phyloP scores from a whole-genome alignment of 1,140 invertebrate species.

The Drosophila mojavensis region DNA sequence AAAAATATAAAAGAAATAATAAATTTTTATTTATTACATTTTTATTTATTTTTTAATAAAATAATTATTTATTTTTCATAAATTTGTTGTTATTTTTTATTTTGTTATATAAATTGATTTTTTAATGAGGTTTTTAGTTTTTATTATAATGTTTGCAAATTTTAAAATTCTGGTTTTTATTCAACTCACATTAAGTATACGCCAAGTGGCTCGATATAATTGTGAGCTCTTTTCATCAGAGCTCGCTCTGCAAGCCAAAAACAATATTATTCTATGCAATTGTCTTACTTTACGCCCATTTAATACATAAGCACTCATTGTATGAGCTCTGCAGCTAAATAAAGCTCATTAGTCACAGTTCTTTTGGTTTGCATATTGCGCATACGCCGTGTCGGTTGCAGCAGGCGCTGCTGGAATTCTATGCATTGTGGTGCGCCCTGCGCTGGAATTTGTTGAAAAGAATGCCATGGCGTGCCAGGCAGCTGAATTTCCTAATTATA shows the following conservation, averaged over 20 bases:
- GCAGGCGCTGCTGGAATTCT: neutral
- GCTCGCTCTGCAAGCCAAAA: too few species aligned
- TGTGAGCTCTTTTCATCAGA: too few species aligned
- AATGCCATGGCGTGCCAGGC: neutral
- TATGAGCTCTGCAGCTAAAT: neutral
- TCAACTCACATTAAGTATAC: neutral
- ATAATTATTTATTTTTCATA: too few species aligned
- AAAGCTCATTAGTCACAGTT: conserved; percentile 21
- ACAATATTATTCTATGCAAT: neutral
- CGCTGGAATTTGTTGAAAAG: neutral
- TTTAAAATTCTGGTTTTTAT: neutral
- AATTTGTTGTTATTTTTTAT: too few species aligned
- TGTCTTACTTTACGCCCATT: neutral
- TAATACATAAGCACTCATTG: neutral
- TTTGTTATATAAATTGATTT: too few species aligned
- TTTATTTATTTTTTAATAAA: too few species aligned
- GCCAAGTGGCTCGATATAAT: neutral
- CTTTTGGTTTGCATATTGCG: conserved; percentile 5
- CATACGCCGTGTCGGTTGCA: conserved; percentile 22
- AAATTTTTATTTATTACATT: too few species aligned
- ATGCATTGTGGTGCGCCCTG: neutral
- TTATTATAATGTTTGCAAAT: too few species aligned
- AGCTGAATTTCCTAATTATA: conserved; percentile 37
- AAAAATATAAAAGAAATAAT: too few species aligned
- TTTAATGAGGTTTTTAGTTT: too few species aligned